Evolutionary conservation across 2,113 vertebrate species (phyloP), one percentile per base, ranked within the genome.

Genomic region (Mellivora capensis): DNA sequence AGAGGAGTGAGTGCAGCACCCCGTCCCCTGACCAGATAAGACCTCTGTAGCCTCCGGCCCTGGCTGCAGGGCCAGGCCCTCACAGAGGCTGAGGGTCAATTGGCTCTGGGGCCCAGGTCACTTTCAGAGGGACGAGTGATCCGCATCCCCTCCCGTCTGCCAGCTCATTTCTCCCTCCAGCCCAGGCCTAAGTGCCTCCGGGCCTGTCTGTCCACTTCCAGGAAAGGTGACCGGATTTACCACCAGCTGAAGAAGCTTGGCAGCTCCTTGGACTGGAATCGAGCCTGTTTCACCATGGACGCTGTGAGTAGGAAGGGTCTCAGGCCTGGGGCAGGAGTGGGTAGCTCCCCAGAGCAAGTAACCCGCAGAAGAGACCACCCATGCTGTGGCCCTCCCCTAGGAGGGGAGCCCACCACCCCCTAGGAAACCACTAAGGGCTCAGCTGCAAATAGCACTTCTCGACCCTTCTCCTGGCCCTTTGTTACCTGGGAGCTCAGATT

Each of bases 201-300:
- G 2, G 54, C 37, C 52, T 59, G 29, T 69, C 54, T 92, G 47
- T 90, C 82, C 37, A 9, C 52, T 97, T 87, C 0, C 87, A 99
- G 99, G 89, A 99, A 99, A 95, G 99, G 99, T 39, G 99, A 99
- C 42, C 99, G 99, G 82, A 99, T 99, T 97, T 99, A 99, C 97
- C 98, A 99, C 9, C 99, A 99, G 98, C 98, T 99, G 95, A 99
- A 98, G 98, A 99, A 97, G 86, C 98, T 99, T 0, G 99, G 99
- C 18, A 99, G 99, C 0, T 99, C 99, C 44, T 98, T 99, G 98
- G 99, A 99, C 98, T 99, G 99, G 99, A 99, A 98, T 83, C 98
- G 99, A 98, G 99, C 99, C 39, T 99, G 99, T 96, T 99, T 99
- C 98, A 99, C 99, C 6, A 99, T 99, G 99, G 99, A 99, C 87